Conservation (phyloP, 2,113 vertebrate genomes). For the Arizona elegans region DNA sequence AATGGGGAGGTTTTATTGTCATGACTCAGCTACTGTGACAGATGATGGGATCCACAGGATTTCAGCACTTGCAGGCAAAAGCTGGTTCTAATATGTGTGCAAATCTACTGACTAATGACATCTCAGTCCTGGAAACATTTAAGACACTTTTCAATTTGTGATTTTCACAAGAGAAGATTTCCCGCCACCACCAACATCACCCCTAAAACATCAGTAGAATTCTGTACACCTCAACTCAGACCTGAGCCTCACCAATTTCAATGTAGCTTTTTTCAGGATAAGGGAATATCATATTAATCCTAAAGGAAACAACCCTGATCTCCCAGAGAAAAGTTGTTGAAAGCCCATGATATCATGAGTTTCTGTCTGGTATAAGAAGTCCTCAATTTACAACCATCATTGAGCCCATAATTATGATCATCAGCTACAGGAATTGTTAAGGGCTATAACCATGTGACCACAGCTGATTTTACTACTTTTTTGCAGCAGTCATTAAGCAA, state of each 20-base stretch:
- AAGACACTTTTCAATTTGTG: neutral
- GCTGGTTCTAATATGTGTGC: neutral
- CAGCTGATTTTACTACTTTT: neutral
- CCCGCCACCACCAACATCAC: too few species aligned
- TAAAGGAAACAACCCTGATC: neutral
- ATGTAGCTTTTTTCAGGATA: neutral
- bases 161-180: neutral
- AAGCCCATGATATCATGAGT: neutral
- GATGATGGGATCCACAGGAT: conserved; percentile 13
- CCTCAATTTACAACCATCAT: neutral
- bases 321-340: neutral
- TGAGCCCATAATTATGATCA: neutral
- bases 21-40: neutral
- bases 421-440: neutral
- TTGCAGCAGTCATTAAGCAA: neutral
- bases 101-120: neutral
- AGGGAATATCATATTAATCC: neutral
- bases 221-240: neutral
- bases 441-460: neutral
- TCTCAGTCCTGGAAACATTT: neutral
- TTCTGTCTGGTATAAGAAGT: neutral
- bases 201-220: neutral
- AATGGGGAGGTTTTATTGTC: conserved; percentile 16
- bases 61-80: neutral
- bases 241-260: neutral